Evolutionary conservation across 2,797 vertebrate genomes (phyloP).

Genomic region (Gobionotothen gibberifrons): DNA sequence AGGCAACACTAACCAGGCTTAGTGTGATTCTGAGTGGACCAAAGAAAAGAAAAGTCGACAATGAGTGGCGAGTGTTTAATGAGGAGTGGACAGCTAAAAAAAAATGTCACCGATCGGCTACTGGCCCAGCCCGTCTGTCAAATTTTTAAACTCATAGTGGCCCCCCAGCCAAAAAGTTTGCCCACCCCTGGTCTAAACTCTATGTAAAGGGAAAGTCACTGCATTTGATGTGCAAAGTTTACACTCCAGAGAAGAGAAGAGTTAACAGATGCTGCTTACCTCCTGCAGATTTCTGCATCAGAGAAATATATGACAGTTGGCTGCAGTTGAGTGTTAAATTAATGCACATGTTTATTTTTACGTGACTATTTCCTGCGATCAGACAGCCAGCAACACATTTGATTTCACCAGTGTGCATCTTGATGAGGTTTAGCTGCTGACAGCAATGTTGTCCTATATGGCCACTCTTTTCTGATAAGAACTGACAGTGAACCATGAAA

Average conservation of each 20-base stretch:
- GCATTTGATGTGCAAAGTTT: constrained; percentile 6
- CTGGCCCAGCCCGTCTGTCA: too few species aligned
- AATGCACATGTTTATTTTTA: constrained; percentile 26
- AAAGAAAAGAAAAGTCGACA: too few species aligned
- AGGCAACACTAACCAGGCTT: too few species aligned
- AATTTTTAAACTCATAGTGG: too few species aligned
- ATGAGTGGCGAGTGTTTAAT: too few species aligned
- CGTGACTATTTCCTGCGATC: not conserved
- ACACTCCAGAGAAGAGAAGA: not conserved
- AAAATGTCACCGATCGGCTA: too few species aligned
- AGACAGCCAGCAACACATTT: not conserved
- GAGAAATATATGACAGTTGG: constrained; percentile 5
- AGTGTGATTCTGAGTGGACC: too few species aligned
- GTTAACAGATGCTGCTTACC: not conserved
- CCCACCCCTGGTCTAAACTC: constrained; percentile 21
- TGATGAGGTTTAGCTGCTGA: constrained; percentile 30
- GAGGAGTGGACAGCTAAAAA: too few species aligned
- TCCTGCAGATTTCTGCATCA: not conserved
- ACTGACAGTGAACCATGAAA: constrained; percentile 28
- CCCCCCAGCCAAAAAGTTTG: not conserved
- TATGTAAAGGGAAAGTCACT: not conserved
- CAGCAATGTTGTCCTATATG: not conserved
- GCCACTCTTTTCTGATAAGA: constrained; percentile 15
- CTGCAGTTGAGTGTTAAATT: constrained; percentile 26
- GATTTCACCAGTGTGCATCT: not conserved